Conservation (phyloP, 2,888 invertebrate genomes). For the Nezara viridula region DNA sequence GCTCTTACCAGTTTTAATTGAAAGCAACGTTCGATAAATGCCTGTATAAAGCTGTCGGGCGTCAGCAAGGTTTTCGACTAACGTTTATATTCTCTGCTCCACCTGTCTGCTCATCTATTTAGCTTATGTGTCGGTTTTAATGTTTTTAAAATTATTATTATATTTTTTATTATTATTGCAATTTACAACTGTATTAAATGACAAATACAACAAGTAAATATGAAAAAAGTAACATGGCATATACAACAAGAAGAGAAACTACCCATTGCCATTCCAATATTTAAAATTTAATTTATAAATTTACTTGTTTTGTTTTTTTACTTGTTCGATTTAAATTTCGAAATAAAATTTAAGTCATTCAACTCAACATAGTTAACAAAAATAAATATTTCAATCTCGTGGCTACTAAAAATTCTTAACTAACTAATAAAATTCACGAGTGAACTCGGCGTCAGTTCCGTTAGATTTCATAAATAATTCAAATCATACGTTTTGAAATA, state of each 20-base stretch:
- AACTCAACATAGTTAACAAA: too few species aligned
- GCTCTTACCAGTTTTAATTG: background rate
- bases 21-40: slow-evolving; percentile 29
- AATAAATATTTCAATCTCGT: background rate
- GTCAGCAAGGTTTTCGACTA: slow-evolving; percentile 7
- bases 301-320: background rate
- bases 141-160: too few species aligned
- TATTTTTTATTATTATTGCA: too few species aligned
- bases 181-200: too few species aligned
- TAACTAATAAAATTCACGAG: background rate
- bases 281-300: too few species aligned
- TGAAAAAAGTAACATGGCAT: too few species aligned
- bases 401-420: background rate
- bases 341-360: background rate
- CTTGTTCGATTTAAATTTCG: background rate
- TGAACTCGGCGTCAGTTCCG: too few species aligned
- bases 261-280: too few species aligned
- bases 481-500: background rate
- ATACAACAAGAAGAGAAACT: too few species aligned
- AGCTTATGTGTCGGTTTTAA: background rate
- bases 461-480: background rate
- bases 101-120: background rate
- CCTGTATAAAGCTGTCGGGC: background rate
- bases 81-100: background rate
- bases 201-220: too few species aligned